Percentiles rank a stretch among this genome's conserved stretches.
phyloP scores from a whole-genome alignment of 2,797 vertebrate genomes.

The Chlorospingus flavigularis region DNA sequence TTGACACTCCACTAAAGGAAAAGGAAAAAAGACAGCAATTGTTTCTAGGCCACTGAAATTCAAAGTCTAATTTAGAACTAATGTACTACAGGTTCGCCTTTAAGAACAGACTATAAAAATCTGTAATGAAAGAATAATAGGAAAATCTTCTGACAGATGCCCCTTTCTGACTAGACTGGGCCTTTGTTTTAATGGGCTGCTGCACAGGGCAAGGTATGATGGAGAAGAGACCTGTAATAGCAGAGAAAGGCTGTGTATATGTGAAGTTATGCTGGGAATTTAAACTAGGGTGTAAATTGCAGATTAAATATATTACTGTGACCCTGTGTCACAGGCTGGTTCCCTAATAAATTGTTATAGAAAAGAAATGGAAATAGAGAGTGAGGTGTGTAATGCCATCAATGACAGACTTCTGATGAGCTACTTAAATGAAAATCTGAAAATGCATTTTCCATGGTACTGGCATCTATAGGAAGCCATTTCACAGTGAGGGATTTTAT shows the following conservation, averaged over 20 bases:
- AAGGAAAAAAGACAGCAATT: not conserved
- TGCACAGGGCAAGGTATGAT: not conserved
- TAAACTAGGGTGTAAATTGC: conserved; percentile 1
- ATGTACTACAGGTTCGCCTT: conserved; percentile 7
- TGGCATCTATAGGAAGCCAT: conserved; percentile 14
- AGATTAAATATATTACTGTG: conserved; percentile 6
- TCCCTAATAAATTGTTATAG: not conserved
- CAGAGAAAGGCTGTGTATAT: not conserved
- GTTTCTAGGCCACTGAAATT: conserved; percentile 28
- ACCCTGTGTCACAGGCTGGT: not conserved
- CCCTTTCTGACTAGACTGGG: not conserved
- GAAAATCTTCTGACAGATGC: not conserved
- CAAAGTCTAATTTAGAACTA: conserved; percentile 6
- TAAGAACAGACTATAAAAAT: not conserved
- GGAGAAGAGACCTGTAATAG: not conserved
- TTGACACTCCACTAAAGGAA: conserved; percentile 12
- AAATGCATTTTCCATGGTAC: conserved; percentile 13
- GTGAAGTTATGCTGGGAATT: conserved; percentile 11
- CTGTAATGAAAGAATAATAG: not conserved
- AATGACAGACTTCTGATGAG: not conserved
- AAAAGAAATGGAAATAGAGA: conserved; percentile 9
- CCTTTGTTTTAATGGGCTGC: not conserved
- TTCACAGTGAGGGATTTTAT: conserved; percentile 32
- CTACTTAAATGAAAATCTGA: conserved; percentile 23
- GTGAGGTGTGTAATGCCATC: not conserved